These are phyloP conservation scores for Psittacula cyanocephala DNA, from an alignment of 2,113 vertebrate genomes.

Conservation along the genomic window DNA sequence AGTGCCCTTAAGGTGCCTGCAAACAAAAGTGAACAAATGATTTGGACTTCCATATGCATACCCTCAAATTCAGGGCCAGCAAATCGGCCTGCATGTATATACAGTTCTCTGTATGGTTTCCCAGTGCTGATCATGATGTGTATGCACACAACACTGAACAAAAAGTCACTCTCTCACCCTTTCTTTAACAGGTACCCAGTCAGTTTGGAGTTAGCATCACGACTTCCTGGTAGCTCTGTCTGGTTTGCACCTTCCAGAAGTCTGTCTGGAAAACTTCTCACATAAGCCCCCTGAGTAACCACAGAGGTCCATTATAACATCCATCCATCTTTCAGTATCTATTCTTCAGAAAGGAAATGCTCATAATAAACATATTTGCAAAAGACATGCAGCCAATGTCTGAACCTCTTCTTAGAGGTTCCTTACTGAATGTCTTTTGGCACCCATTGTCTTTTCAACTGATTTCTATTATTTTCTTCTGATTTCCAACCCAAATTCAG, in stretches of 20 bases:
- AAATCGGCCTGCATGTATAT: neutral
- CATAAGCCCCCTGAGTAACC: neutral
- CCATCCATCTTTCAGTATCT: neutral
- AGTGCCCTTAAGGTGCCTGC: neutral
- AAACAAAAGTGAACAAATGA: neutral
- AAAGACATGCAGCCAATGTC: neutral
- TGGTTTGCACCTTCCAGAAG: neutral
- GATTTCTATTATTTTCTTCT: neutral
- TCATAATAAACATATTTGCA: neutral
- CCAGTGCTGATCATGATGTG: neutral
- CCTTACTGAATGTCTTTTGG: neutral
- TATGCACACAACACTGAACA: fast-evolving
- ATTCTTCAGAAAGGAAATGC: neutral
- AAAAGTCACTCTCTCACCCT: neutral
- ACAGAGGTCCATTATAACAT: neutral
- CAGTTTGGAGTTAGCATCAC: neutral
- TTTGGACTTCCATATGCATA: neutral
- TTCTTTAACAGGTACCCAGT: neutral
- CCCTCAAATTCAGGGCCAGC: neutral
- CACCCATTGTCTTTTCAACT: neutral
- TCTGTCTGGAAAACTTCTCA: neutral
- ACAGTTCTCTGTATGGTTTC: neutral
- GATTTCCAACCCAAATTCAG: neutral
- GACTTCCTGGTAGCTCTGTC: neutral
- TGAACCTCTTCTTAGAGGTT: neutral